Evolutionary conservation across 2,797 vertebrate species (phyloP).

Genomic region (Poeciliopsis paucimaculata): DNA sequence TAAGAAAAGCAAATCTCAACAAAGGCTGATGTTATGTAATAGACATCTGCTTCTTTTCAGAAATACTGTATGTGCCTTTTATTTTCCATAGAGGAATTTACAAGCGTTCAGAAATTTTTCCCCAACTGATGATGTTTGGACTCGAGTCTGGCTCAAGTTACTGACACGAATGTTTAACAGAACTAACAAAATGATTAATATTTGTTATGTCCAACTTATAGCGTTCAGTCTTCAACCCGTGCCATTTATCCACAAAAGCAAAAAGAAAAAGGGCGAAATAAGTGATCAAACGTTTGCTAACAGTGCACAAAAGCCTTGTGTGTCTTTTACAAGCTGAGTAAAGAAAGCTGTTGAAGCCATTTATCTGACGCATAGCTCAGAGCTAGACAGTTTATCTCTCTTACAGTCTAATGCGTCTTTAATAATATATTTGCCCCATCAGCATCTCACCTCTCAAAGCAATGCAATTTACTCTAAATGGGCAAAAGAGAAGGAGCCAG

Average conservation of each 20-base stretch:
- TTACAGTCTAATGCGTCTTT: constrained; percentile 69
- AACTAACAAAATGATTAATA: constrained; percentile 39
- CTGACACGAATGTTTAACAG: constrained; percentile 31
- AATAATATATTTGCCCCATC: constrained; percentile 77
- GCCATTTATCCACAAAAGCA: not conserved
- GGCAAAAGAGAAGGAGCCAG: constrained; percentile 40
- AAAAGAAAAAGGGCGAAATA: not conserved
- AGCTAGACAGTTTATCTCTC: constrained; percentile 40
- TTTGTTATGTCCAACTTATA: not conserved
- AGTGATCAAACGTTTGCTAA: constrained; percentile 5
- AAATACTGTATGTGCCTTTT: not conserved
- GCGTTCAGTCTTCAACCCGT: not conserved
- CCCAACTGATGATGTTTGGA: constrained; percentile 52
- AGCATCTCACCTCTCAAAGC: constrained; percentile 63
- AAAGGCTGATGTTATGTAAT: constrained; percentile 51
- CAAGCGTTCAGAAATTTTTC: constrained; percentile 63
- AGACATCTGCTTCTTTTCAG: constrained; percentile 79
- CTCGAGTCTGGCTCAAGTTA: constrained; percentile 22
- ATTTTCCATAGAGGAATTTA: constrained; percentile 5
- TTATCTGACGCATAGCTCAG: constrained; percentile 32
- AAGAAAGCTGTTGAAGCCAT: constrained; percentile 29
- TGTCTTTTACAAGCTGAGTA: not conserved
- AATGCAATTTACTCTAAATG: constrained; percentile 41
- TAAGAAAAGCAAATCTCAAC: constrained; percentile 56
- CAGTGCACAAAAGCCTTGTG: constrained; percentile 12